phyloP scores from a whole-genome alignment of 2,113 vertebrate species.

The Potamarius usumacintae region DNA sequence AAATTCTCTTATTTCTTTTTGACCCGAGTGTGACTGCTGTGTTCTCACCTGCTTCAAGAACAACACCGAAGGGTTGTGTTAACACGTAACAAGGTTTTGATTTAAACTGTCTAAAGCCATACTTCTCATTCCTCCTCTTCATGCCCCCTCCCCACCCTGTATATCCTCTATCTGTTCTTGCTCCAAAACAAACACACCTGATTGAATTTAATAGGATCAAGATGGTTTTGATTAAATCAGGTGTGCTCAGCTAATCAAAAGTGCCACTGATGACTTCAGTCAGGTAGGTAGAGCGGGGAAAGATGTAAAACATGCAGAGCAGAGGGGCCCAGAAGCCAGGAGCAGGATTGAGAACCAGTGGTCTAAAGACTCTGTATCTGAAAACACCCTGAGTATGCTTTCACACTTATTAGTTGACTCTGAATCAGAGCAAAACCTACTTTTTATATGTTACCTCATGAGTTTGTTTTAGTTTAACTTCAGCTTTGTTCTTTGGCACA shows the following conservation, averaged over 20 bases:
- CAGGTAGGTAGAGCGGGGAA: too few relatives aligned
- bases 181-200: too few relatives aligned
- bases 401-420: neutral
- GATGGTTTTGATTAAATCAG: too few relatives aligned
- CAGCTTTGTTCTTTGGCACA: neutral
- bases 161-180: too few relatives aligned
- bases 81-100: neutral
- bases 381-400: neutral
- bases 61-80: neutral
- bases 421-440: neutral
- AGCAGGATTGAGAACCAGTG: too few relatives aligned
- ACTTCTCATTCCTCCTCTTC: too few relatives aligned
- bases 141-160: too few relatives aligned
- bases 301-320: too few relatives aligned
- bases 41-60: neutral
- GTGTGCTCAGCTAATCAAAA: too few relatives aligned
- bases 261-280: too few relatives aligned
- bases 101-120: neutral
- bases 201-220: too few relatives aligned
- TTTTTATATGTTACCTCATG: neutral
- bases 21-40: neutral
- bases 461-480: neutral
- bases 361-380: neutral
- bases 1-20: neutral
- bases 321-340: too few relatives aligned